These are phyloP conservation scores for Anser brachyrhynchus DNA, from an alignment of 2,113 vertebrate genomes.

Conservation along the genomic window DNA sequence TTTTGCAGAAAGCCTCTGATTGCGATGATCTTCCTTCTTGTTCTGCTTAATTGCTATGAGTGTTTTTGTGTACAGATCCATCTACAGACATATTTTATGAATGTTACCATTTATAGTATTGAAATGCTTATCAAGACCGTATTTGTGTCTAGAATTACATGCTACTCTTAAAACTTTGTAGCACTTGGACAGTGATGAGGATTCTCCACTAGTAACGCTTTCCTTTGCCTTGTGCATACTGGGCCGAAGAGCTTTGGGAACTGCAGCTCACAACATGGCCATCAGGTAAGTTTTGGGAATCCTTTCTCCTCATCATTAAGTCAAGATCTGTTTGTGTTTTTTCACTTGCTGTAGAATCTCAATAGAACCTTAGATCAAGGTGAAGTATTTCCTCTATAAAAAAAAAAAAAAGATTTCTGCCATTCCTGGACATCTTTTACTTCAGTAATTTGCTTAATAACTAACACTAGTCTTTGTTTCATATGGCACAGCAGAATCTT, in stretches of 20 bases:
- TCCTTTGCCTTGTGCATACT: constrained; percentile 93
- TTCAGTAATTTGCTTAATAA: neutral
- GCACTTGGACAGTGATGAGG: constrained; percentile 91
- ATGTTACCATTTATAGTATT: neutral
- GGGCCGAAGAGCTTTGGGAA: constrained; percentile 91
- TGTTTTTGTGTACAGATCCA: neutral
- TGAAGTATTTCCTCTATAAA: neutral
- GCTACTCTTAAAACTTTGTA: constrained; percentile 63
- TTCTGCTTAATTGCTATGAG: neutral
- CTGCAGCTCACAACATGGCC: constrained; percentile 93
- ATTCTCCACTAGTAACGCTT: constrained; percentile 92
- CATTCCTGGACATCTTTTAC: neutral
- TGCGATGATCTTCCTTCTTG: neutral
- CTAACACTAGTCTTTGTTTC: neutral
- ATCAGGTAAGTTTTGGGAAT: constrained; percentile 85
- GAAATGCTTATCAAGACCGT: neutral
- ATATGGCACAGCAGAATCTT: neutral
- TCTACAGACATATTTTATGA: neutral
- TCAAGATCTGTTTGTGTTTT: neutral
- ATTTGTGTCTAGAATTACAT: neutral
- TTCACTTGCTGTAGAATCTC: neutral
- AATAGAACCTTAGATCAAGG: neutral
- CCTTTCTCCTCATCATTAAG: neutral
- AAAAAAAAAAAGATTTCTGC: neutral
- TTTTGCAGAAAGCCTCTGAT: neutral